phyloP scores from a whole-genome alignment of 2,113 vertebrate genomes.

The Phaethon lepturus region DNA sequence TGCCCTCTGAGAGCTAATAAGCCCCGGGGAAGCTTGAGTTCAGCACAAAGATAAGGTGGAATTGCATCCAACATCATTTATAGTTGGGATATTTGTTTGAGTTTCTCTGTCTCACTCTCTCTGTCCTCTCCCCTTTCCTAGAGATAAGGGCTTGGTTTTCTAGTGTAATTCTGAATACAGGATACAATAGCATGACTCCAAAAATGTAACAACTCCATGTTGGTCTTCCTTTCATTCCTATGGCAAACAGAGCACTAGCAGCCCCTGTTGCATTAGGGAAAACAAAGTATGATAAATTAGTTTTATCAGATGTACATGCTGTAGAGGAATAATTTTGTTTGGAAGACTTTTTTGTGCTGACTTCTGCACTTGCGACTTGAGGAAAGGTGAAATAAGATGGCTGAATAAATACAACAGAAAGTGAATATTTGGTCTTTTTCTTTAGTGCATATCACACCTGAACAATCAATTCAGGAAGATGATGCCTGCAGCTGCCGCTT shows the following conservation, averaged over 20 bases:
- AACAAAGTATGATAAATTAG: background rate
- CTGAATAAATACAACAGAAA: background rate
- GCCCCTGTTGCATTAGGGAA: background rate
- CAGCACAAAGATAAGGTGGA: background rate
- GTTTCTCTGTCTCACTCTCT: background rate
- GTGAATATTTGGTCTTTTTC: background rate
- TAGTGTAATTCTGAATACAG: background rate
- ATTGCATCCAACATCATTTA: background rate
- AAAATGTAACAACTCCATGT: background rate
- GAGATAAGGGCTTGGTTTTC: background rate
- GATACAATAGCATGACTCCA: background rate
- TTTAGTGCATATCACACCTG: slow-evolving; percentile 43
- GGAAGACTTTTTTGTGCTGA: background rate
- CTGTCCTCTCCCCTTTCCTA: background rate
- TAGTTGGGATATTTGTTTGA: background rate
- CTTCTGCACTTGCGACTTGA: background rate
- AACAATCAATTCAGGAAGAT: slow-evolving; percentile 68
- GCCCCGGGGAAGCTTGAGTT: background rate
- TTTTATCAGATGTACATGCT: background rate
- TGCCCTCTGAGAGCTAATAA: background rate
- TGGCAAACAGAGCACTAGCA: background rate
- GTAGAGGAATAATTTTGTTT: background rate
- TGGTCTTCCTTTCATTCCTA: background rate
- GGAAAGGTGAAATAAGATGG: background rate
- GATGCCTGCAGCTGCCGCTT: slow-evolving; percentile 86